Conservation (phyloP, 1,140 invertebrate genomes). For the Anoplolepis gracilipes region DNA sequence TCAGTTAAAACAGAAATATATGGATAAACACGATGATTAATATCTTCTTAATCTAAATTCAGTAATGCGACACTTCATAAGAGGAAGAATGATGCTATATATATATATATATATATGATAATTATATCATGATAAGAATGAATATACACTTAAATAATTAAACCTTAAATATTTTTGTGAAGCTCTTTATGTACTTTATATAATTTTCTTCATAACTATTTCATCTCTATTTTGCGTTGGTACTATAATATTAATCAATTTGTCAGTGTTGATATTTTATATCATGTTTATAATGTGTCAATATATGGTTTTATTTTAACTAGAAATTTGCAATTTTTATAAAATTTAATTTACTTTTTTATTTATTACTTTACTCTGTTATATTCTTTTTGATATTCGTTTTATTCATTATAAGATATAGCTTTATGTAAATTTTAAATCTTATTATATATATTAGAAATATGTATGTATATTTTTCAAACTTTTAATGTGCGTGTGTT, state of each 20-base stretch:
- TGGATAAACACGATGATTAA: conserved; percentile 35
- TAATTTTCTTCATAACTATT: not conserved
- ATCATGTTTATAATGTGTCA: not conserved
- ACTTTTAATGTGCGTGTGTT: no score
- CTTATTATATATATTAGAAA: no score
- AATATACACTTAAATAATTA: not conserved
- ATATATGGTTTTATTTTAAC: not conserved
- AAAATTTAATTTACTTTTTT: conserved; percentile 17
- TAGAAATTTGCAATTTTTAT: not conserved
- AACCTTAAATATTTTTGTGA: not conserved
- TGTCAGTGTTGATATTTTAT: not conserved
- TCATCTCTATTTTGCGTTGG: not conserved
- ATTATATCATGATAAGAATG: conserved; percentile 13
- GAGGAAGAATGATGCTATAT: not conserved
- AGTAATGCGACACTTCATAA: conserved; percentile 12
- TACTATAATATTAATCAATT: not conserved
- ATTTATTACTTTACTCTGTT: not conserved
- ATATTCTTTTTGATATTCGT: not conserved
- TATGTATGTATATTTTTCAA: no score
- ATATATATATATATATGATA: not conserved
- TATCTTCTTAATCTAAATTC: conserved; percentile 39
- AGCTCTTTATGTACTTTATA: not conserved
- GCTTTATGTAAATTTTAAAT: no score
- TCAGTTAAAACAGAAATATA: conserved; percentile 23
- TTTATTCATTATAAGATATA: not conserved